These are phyloP conservation scores for Ciconia stormi DNA, from an alignment of 2,113 vertebrate species.

Conservation along the genomic window DNA sequence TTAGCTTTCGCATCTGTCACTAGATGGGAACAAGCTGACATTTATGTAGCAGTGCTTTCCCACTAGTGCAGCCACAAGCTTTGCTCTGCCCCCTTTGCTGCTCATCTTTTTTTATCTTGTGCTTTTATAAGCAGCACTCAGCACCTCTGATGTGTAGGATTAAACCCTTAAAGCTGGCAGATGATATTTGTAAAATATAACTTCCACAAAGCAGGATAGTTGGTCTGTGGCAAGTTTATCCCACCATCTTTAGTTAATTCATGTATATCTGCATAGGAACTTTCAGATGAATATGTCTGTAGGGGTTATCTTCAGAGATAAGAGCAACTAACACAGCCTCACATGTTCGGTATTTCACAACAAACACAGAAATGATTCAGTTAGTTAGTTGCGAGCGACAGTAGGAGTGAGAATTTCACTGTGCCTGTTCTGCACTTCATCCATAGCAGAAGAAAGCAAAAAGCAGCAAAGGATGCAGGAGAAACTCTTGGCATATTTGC, in stretches of 20 bases:
- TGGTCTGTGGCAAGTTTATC: neutral
- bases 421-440: neutral
- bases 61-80: neutral
- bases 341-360: neutral
- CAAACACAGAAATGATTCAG: neutral
- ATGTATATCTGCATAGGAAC: neutral
- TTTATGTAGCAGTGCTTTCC: neutral
- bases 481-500: neutral
- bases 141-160: slow-evolving; percentile 3
- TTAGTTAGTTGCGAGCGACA: neutral
- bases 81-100: neutral
- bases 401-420: neutral
- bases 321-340: neutral
- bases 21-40: neutral
- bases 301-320: neutral
- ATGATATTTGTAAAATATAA: neutral
- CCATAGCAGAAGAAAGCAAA: neutral
- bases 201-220: neutral
- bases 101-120: slow-evolving; percentile 6
- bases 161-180: neutral
- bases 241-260: neutral
- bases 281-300: neutral
- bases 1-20: neutral
- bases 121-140: neutral
- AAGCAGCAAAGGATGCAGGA: neutral